Base-by-base conservation (phyloP, 1,140 invertebrate species). In the Trachymyrmex cornetzi region DNA sequence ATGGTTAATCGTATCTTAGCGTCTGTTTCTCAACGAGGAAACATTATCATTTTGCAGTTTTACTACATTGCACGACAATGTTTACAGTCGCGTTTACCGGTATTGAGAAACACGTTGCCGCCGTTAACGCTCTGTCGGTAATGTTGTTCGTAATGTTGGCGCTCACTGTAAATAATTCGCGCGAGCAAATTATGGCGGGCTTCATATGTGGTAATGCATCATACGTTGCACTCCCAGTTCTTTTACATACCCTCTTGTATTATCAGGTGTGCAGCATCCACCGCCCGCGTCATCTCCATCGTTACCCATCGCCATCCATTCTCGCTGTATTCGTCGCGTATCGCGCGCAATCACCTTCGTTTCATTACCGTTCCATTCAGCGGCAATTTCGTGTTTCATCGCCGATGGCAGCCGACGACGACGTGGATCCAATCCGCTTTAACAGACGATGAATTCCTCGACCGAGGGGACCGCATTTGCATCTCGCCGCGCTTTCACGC, bases 361-460 rank as follows among this genome's bases (percentile, higher is more conserved):
- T 90, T 88, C 88, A 90, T 90, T 90, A 90, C 89, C 75, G 87
- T 90, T 88, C 86, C 86, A 90, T 90, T 90, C 89, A 90, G 55
- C 87, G 48, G 86, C 89, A 85, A 90, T 90, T 90, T 88, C 89
- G 87, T 90, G 88, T 90, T 89, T 89, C 88, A 90, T 88, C 88
- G 79, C 50, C 72, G 61, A 53, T 74, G 48, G 27, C 77, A 72
- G 75, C 27, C 85, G 66, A 82, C 75, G 61, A 79, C 77, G 64
- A 57, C 64, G 77, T 55, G 57, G 80, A 88, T 85, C 75, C 86
- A 85, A 90, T 88, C 59, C 86, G 81, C 86, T 87, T 86, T 84
- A 84, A 84, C 69, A 61, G 80, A 74, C 67, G 80, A 74, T 84
- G 67, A 84, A 84, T 84, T 84, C 69, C 69, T 84, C 57, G 38